Evolutionary conservation across 2,888 invertebrate species (phyloP).

Genomic region (Acanthosepion esculentum): DNA sequence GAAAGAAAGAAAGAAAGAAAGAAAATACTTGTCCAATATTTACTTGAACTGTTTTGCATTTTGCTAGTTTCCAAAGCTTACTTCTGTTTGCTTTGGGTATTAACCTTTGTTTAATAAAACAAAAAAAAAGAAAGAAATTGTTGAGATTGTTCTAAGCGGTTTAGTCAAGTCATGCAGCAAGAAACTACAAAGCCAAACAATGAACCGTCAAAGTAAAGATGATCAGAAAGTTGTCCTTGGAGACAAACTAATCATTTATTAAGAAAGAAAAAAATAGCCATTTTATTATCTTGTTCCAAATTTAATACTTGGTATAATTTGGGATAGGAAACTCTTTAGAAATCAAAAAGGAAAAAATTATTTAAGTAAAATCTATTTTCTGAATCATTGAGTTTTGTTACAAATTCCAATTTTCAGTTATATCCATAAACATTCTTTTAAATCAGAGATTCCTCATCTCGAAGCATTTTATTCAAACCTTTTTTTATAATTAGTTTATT

Average conservation of each 20-base stretch:
- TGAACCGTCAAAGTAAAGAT: neutral
- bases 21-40: neutral
- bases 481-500: no score
- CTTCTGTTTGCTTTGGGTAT: neutral
- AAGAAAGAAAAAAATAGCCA: neutral
- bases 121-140: neutral
- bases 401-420: no score
- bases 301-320: neutral
- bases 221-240: neutral
- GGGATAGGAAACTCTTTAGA: neutral
- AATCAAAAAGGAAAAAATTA: neutral
- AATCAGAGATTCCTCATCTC: no score
- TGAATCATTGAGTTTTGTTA: no score
- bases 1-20: neutral
- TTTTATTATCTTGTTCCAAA: neutral
- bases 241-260: neutral
- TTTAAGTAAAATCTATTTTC: no score
- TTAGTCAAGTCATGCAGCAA: neutral
- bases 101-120: neutral
- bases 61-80: neutral
- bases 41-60: neutral
- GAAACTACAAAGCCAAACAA: slow-evolving; percentile 1
- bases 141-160: neutral
- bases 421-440: no score
- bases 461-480: no score